These are phyloP conservation scores for Brachionus sp. DNA, from an alignment of 1,140 invertebrate genomes.

Conservation along the genomic window DNA sequence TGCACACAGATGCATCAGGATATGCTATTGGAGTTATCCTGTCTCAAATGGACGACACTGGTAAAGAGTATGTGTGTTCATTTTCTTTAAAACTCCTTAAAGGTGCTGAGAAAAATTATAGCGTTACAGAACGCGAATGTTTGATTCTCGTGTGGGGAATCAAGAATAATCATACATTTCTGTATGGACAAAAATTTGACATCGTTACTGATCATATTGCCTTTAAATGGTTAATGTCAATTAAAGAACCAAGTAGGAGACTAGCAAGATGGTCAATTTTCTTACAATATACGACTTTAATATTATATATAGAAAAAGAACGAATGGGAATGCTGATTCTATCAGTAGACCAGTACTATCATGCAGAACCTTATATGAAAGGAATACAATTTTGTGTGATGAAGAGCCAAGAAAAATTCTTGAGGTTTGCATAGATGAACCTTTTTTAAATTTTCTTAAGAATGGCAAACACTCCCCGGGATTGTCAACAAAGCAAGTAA, in stretches of 20 bases:
- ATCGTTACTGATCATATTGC: constrained; percentile 25
- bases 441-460: background rate
- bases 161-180: background rate
- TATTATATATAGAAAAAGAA: constrained; percentile 40
- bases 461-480: too few species aligned
- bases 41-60: constrained; percentile 2
- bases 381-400: background rate
- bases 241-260: constrained; percentile 57
- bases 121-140: background rate
- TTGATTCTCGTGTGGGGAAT: background rate
- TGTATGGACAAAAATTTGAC: background rate
- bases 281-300: constrained; percentile 26
- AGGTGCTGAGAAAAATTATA: background rate
- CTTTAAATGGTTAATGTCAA: constrained; percentile 36
- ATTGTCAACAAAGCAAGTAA: background rate
- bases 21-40: constrained; percentile 6
- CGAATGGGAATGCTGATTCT: constrained; percentile 40
- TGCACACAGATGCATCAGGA: too few species aligned
- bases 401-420: background rate
- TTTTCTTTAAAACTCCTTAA: background rate
- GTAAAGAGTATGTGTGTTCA: too few species aligned
- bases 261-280: constrained; percentile 49
- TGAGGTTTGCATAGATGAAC: too few species aligned
- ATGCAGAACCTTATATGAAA: background rate
- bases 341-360: constrained; percentile 23